phyloP scores from a whole-genome alignment of 2,113 vertebrate species.

The Fulmarus glacialis region DNA sequence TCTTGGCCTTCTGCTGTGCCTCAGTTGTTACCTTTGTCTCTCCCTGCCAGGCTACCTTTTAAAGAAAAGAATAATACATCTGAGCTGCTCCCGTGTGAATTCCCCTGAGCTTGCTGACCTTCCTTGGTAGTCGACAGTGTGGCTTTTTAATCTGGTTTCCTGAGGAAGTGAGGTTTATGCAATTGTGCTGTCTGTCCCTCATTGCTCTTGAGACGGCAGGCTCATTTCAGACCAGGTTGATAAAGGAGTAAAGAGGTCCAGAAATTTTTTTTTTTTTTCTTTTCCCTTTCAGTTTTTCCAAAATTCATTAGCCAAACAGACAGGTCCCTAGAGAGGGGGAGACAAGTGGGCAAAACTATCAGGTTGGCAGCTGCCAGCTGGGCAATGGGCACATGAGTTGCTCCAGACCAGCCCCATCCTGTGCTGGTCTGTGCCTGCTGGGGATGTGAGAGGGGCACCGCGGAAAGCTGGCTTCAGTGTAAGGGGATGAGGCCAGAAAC shows the following conservation, averaged over 20 bases:
- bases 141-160: background rate
- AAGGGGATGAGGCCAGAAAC: background rate
- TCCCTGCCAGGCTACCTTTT: background rate
- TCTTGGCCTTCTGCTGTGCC: background rate
- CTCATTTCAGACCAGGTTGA: background rate
- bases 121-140: background rate
- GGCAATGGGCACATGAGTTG: background rate
- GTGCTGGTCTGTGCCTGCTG: fast-evolving
- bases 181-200: background rate
- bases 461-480: background rate
- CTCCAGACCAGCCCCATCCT: background rate
- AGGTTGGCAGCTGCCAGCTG: background rate
- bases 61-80: background rate
- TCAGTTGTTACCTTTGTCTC: background rate
- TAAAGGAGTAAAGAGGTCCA: background rate
- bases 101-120: background rate
- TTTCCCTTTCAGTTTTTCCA: background rate
- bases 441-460: background rate
- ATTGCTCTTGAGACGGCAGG: background rate
- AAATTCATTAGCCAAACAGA: background rate
- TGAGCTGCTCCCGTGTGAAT: background rate
- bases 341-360: background rate
- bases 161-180: background rate
- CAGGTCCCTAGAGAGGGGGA: background rate
- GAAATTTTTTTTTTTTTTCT: background rate